Percentiles rank a stretch among this genome's conserved stretches.
These are phyloP conservation scores for Ptychodera flava DNA, from an alignment of 35 echinoderm and acorn worm genomes.

Conservation along the genomic window DNA sequence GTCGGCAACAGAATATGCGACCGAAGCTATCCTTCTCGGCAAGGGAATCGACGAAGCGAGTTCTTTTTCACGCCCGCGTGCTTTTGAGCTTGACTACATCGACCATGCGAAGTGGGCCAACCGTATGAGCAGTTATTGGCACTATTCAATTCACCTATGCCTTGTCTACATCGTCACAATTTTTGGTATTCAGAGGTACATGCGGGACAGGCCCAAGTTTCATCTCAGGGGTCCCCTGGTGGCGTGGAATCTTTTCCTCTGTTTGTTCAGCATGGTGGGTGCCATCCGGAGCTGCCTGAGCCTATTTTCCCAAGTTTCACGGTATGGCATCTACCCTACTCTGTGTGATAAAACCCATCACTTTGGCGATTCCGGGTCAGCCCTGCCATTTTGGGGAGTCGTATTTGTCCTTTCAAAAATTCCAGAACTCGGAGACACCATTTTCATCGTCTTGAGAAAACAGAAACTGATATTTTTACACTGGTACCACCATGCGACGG, in stretches of 20 bases:
- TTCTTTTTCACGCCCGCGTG: neutral
- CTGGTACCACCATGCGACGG: conserved; percentile 96
- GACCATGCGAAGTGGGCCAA: neutral
- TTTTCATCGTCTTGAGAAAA: conserved; percentile 88
- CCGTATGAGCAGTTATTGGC: neutral
- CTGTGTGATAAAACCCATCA: conserved; percentile 54
- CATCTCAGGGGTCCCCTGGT: conserved; percentile 57
- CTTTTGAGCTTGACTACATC: neutral
- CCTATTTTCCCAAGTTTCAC: conserved; percentile 28
- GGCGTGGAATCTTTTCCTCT: conserved; percentile 61
- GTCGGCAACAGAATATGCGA: neutral
- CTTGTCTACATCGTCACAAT: conserved; percentile 69
- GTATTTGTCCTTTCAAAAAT: conserved; percentile 82
- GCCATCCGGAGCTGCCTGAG: conserved; percentile 59
- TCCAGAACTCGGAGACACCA: conserved; percentile 88
- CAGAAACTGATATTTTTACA: conserved; percentile 96
- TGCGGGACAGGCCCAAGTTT: conserved; percentile 53
- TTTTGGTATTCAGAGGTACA: conserved; percentile 66
- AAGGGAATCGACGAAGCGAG: neutral
- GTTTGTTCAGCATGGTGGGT: conserved; percentile 87
- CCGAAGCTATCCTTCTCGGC: neutral
- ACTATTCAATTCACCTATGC: neutral
- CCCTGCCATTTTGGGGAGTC: conserved; percentile 80
- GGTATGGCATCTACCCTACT: conserved; percentile 69
- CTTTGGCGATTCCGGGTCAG: conserved; percentile 49